A percentile compares a stretch with the other conserved stretches of the same genome.
phyloP scores from a whole-genome alignment of 2,888 invertebrate genomes.

The Nephrotoma guestfalica region DNA sequence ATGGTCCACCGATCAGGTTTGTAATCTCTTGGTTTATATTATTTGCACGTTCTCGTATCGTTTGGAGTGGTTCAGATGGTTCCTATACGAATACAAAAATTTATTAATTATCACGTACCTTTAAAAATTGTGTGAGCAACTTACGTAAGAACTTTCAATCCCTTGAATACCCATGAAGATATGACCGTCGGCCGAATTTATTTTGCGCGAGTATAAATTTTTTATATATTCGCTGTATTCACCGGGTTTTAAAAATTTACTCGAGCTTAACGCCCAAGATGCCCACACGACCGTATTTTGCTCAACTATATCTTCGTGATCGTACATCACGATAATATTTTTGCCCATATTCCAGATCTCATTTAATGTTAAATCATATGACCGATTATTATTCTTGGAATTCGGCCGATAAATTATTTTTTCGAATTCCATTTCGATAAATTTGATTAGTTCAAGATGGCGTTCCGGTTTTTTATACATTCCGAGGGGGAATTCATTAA shows the following conservation, averaged over 20 bases:
- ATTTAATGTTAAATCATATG: conserved; percentile 37
- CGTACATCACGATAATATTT: conserved; percentile 44
- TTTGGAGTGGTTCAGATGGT: conserved; percentile 19
- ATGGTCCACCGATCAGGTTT: conserved; percentile 47
- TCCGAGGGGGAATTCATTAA: conserved; percentile 59
- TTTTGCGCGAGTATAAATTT: conserved; percentile 24
- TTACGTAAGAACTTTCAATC: conserved; percentile 24
- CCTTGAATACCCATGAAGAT: conserved; percentile 24
- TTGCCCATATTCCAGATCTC: conserved; percentile 40
- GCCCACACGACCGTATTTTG: conserved; percentile 25
- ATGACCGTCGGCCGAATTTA: conserved; percentile 23
- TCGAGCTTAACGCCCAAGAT: conserved; percentile 26
- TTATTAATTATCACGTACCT: not conserved
- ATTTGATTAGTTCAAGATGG: conserved; percentile 36
- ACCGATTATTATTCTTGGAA: conserved; percentile 26
- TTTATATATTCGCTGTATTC: conserved; percentile 26
- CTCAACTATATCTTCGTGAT: conserved; percentile 34
- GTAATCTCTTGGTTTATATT: conserved; percentile 49
- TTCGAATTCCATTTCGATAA: conserved; percentile 38
- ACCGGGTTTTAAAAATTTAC: conserved; percentile 23
- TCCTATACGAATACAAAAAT: conserved; percentile 15
- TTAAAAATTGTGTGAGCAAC: not conserved
- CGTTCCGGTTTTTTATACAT: conserved; percentile 28
- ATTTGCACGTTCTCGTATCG: conserved; percentile 24
- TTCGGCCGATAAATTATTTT: conserved; percentile 32